Base-by-base conservation (phyloP, 1,140 invertebrate genomes). In the Hermetia illucens region DNA sequence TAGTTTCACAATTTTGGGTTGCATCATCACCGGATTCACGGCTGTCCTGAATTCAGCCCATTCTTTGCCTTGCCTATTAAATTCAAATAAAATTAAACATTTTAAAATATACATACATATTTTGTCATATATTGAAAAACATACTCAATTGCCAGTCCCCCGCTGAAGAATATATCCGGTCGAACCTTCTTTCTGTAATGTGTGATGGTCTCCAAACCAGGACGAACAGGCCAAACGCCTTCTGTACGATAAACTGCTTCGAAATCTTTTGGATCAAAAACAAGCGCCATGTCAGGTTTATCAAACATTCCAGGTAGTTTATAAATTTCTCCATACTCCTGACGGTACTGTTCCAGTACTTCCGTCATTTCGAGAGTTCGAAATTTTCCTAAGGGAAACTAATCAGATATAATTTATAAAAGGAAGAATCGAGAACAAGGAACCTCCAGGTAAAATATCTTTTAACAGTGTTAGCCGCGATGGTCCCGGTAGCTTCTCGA, bases 221-320 rank as follows among this genome's bases (percentile, higher is more conserved):
- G 44, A 2, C 53, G 53, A 20, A 29, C 21, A 8, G 57, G 57
- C 58, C 58, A 60, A 8, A 47, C 19, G 1, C 57, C 57, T n/a
- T 55, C 53, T 3, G 46, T 51, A n/a, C 53, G 53, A 12, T 44
- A 55, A 0, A 52, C 47, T 15, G 30, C 45, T 18, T 53, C 51
- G 16, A 55, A 52, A 3, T 54, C 51, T 16, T 50, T 50, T 1
- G 51, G 42, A 34, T 22, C 44, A 10, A 48, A 50, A 0, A 44
- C 42, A 12, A 51, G 18, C n/a, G 55, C 34, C 30, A 24, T 39
- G 27, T 56, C 53, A 15, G 24, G 32, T 17, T 53, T 49, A 4
- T 51, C 53, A 41, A 55, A 51, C 10, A 44, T 29, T n/a, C 50
- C 51, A 0, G 53, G 51, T 34, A 55, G 34, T 12, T 51, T 35